Evolutionary conservation across 2,797 vertebrate genomes (phyloP), one percentile per base, ranked within the genome.

Genomic region (Gymnodraco acuticeps): DNA sequence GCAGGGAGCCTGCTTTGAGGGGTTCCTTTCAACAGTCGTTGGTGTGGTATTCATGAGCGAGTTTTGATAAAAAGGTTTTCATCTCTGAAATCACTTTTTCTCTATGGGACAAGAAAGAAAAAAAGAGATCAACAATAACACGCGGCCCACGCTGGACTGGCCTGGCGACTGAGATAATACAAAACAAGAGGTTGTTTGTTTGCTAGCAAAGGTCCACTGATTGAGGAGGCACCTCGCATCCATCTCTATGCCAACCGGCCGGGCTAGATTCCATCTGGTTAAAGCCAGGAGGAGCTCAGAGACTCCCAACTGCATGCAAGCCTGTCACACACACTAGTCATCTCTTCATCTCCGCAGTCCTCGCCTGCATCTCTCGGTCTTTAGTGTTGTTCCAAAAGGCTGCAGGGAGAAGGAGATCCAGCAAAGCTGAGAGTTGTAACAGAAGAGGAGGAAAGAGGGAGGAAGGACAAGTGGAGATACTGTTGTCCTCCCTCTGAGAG

Each of bases 191-290:
- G 7, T 15, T 20, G 85, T 82, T 67, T 85, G 85, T 83, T 77
- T 67, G 73, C 74, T 82, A 82, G 82, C 83, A 46, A 66, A 42
- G 13, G 64, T 85, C 78, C 73, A 60, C 75, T 45, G 64, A 74
- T 70, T 33, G 56, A 74, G 47, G 66, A 69, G 75, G 74, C 65
- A 56, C 80, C 80, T 77, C 17, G n/a, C 82, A 84, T 75, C 81
- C 76, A 68, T 87, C 80, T 46, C 81, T 82, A 88, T 83, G 82
- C 65, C 84, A 77, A 83, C 79, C 58, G 23, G 73, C 72, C 19
- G 42, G 75, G 70, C 72, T 72, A 43, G 65, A 71, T 23, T 73
- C 76, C 72, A 75, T 78, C 75, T 64, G 80, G 76, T 79, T 70
- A 52, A 75, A 61, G 69, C 52, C 62, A 14, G 17, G 71, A 41